Evolutionary conservation across 2,113 vertebrate species (phyloP).

Genomic region (Odocoileus hemionus): DNA sequence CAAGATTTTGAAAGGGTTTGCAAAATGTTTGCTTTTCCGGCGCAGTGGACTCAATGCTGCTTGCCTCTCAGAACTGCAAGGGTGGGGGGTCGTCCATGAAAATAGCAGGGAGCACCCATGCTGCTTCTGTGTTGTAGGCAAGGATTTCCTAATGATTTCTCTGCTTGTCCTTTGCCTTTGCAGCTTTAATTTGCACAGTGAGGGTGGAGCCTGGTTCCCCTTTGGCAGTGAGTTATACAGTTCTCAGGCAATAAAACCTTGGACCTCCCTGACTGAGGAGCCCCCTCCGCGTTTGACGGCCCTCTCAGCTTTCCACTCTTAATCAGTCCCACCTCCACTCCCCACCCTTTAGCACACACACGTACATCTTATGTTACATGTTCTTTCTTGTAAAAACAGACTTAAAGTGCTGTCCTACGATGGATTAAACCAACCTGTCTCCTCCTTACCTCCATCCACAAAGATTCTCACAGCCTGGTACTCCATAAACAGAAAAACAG

Average conservation of each 20-base stretch:
- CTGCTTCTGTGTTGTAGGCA: neutral
- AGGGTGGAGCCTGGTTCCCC: conserved; percentile 26
- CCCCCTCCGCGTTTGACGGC: neutral
- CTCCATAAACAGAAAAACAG: conserved; percentile 8
- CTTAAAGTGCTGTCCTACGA: conserved; percentile 1
- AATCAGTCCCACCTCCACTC: neutral
- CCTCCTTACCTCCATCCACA: neutral
- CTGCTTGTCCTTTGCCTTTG: conserved; percentile 14
- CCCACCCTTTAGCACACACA: neutral
- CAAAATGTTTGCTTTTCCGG: conserved; percentile 33
- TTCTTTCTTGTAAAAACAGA: conserved; percentile 56
- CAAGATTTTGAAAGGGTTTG: conserved; percentile 26
- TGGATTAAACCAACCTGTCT: neutral
- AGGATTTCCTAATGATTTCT: conserved; percentile 52
- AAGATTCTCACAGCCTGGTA: conserved; percentile 7
- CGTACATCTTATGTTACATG: conserved; percentile 22
- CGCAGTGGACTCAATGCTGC: neutral
- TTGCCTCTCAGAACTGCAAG: neutral
- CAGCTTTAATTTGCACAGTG: conserved; percentile 6
- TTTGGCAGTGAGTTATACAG: conserved; percentile 28
- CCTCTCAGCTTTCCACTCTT: conserved; percentile 25
- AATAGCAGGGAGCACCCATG: neutral
- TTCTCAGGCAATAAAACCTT: conserved; percentile 59
- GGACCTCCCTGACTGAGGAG: conserved; percentile 57
- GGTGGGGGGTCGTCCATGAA: neutral